Percentiles rank a stretch among this genome's conserved stretches.
Conservation (phyloP, 2,797 vertebrate species). For the Holocentrus rufus region DNA sequence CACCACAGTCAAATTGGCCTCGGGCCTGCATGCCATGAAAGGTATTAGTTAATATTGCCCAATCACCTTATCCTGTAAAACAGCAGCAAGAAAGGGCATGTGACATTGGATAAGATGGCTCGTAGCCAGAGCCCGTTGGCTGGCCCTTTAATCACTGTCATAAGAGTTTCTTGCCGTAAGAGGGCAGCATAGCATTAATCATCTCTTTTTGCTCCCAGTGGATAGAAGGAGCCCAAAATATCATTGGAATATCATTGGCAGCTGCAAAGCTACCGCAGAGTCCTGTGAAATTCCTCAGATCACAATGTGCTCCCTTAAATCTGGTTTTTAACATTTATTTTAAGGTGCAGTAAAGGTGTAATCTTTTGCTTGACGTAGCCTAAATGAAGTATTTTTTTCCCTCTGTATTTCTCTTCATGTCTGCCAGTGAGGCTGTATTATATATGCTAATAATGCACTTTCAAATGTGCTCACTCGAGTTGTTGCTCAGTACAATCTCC, state of each 20-base stretch:
- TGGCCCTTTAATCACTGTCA: constrained; percentile 43
- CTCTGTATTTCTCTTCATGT: constrained; percentile 23
- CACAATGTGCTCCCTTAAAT: constrained; percentile 45
- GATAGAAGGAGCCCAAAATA: constrained; percentile 68
- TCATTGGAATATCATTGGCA: constrained; percentile 67
- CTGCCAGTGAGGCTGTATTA: constrained; percentile 21
- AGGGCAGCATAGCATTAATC: constrained; percentile 70
- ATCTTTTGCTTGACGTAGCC: constrained; percentile 2
- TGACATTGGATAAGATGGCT: constrained; percentile 69
- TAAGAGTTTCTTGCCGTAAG: constrained; percentile 64
- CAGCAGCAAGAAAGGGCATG: constrained; percentile 40
- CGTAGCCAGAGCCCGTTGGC: constrained; percentile 38
- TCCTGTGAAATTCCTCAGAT: constrained; percentile 67
- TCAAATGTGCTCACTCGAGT: constrained; percentile 30
- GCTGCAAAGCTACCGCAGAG: constrained; percentile 71
- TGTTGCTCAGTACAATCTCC: neutral
- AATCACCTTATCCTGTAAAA: constrained; percentile 65
- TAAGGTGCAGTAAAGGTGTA: neutral
- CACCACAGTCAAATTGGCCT: constrained; percentile 63
- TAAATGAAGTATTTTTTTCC: constrained; percentile 19
- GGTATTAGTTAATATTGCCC: constrained; percentile 70
- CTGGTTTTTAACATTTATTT: constrained; percentile 20
- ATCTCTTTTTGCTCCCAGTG: constrained; percentile 42
- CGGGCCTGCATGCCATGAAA: constrained; percentile 60
- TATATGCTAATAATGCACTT: constrained; percentile 20